phyloP scores from a whole-genome alignment of 2,113 vertebrate genomes.

The Cyprinodon tularosa region DNA sequence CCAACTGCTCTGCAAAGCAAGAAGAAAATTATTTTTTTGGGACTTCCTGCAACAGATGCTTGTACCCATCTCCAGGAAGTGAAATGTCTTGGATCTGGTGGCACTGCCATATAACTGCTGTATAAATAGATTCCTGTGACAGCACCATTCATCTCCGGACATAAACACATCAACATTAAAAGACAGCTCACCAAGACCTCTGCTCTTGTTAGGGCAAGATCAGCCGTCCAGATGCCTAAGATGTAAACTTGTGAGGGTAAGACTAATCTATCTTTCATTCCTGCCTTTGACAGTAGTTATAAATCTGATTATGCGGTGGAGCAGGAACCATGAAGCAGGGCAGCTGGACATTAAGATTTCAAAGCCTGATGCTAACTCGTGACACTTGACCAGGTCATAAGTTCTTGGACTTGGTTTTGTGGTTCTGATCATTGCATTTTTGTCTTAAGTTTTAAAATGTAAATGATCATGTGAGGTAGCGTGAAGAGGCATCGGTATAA shows the following conservation, averaged over 20 bases:
- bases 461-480: constrained; percentile 62
- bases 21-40: constrained; percentile 56
- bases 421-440: constrained; percentile 21
- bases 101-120: constrained; percentile 81
- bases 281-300: constrained; percentile 88
- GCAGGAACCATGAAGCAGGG: constrained; percentile 73
- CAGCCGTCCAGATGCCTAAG: constrained; percentile 85
- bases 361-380: constrained; percentile 76
- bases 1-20: constrained; percentile 45
- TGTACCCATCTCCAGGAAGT: constrained; percentile 80
- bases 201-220: constrained; percentile 88
- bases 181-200: constrained; percentile 85
- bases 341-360: constrained; percentile 76
- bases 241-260: constrained; percentile 89
- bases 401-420: constrained; percentile 40
- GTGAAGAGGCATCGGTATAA: constrained; percentile 36
- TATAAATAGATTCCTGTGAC: constrained; percentile 90
- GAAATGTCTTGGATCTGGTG: constrained; percentile 81
- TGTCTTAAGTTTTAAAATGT: constrained; percentile 65
- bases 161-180: constrained; percentile 89
- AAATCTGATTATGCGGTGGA: constrained; percentile 89
- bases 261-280: constrained; percentile 91
- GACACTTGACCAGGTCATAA: constrained; percentile 67
- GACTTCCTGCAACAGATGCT: constrained; percentile 77
- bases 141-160: constrained; percentile 88